Evolutionary conservation across 2,888 invertebrate genomes (phyloP).

Genomic region (Auanema sp.): DNA sequence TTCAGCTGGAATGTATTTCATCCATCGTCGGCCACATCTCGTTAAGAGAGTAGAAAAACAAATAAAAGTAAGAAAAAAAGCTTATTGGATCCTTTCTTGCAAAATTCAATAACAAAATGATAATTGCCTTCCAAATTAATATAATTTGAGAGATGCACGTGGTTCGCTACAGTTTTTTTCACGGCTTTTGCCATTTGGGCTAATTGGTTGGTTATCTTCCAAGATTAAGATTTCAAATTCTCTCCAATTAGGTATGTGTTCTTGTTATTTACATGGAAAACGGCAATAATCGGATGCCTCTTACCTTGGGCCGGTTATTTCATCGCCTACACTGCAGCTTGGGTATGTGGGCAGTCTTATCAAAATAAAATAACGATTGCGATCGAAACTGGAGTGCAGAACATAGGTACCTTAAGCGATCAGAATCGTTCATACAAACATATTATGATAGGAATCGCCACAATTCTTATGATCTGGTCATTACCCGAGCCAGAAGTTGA

Average conservation of each 20-base stretch:
- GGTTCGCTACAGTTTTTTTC: slow-evolving; percentile 27
- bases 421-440: too few species aligned
- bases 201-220: slow-evolving; percentile 12
- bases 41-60: slow-evolving; percentile 77
- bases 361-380: too few species aligned
- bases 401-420: too few species aligned
- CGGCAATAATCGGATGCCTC: slow-evolving; percentile 19
- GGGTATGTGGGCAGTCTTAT: too few species aligned
- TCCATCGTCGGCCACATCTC: slow-evolving; percentile 71
- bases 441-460: slow-evolving; percentile 19
- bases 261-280: slow-evolving; percentile 25
- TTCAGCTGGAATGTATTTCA: slow-evolving; percentile 66
- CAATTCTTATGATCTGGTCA: slow-evolving; percentile 25
- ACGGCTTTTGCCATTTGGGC: slow-evolving; percentile 21
- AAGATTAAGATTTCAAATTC: too few species aligned
- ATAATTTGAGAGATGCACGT: slow-evolving; percentile 61
- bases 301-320: slow-evolving; percentile 33
- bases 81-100: neutral
- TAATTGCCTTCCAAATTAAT: neutral
- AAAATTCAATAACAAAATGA: neutral
- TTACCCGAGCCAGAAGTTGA: slow-evolving; percentile 35
- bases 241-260: slow-evolving; percentile 5
- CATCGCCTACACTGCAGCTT: too few species aligned
- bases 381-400: too few species aligned
- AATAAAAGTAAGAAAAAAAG: slow-evolving; percentile 74